A percentile compares a stretch with the other conserved stretches of the same genome.
phyloP scores from a whole-genome alignment of 2,888 invertebrate genomes.

The Schizotus pectinicornis region DNA sequence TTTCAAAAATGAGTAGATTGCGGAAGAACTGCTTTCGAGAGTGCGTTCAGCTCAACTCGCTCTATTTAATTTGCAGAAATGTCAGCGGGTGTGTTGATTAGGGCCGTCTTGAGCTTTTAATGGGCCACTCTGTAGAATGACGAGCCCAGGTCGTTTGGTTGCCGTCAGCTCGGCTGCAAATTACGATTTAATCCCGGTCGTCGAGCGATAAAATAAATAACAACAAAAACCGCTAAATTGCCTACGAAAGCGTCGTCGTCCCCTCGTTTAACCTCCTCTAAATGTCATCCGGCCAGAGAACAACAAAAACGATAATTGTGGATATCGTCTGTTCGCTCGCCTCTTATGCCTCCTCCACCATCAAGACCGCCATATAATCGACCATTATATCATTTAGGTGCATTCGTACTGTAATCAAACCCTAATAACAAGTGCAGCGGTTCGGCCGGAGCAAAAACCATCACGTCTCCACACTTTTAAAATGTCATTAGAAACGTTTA shows the following conservation, averaged over 20 bases:
- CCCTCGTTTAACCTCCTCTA: conserved; percentile 18
- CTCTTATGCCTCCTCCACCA: conserved; percentile 14
- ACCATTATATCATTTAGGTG: conserved; percentile 39
- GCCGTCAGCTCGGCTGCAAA: too few species aligned
- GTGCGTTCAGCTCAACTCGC: too few species aligned
- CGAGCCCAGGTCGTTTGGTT: too few species aligned
- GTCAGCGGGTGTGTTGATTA: too few species aligned
- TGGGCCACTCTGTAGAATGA: too few species aligned
- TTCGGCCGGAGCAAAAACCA: conserved; percentile 31
- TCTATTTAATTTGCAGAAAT: too few species aligned
- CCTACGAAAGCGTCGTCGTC: conserved; percentile 13
- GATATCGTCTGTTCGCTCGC: conserved; percentile 9
- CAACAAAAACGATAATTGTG: conserved; percentile 12
- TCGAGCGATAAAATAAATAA: too few species aligned
- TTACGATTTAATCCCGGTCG: too few species aligned
- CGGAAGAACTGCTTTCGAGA: too few species aligned
- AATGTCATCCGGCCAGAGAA: conserved; percentile 18
- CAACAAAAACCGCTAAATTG: conserved; percentile 11
- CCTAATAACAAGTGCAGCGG: conserved; percentile 36
- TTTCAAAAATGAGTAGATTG: too few species aligned
- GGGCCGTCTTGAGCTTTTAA: too few species aligned
- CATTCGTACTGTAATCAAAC: conserved; percentile 40
- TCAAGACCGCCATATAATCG: conserved; percentile 29
- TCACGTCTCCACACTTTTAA: conserved; percentile 45
- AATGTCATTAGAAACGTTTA: conserved; percentile 48